Evolutionary conservation across 1,140 invertebrate genomes (phyloP).

Genomic region (Idris sp.): DNA sequence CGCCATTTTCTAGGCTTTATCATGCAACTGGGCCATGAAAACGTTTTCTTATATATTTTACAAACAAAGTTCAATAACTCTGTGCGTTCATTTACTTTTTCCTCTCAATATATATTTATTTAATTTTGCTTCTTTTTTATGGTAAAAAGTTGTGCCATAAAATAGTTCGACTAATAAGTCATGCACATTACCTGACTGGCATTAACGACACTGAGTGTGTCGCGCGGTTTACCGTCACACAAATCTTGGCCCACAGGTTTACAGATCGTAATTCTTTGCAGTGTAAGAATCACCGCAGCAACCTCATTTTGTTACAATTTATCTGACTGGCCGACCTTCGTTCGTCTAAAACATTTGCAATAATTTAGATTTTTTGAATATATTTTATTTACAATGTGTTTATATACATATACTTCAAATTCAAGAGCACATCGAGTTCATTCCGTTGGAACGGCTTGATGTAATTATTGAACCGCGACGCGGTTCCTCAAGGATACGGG

Average conservation of each 20-base stretch:
- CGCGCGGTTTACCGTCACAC: conserved; percentile 51
- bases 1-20: conserved; percentile 23
- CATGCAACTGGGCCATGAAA: conserved; percentile 24
- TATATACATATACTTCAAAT: background rate
- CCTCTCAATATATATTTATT: too few relatives aligned
- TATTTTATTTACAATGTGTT: too few relatives aligned
- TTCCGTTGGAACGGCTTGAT: conserved; percentile 27
- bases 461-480: conserved; percentile 68
- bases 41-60: too few relatives aligned
- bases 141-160: too few relatives aligned
- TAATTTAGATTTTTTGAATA: too few relatives aligned
- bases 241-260: conserved; percentile 47
- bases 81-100: too few relatives aligned
- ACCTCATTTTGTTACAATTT: conserved; percentile 32
- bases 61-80: too few relatives aligned
- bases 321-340: conserved; percentile 23
- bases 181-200: conserved; percentile 26
- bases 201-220: conserved; percentile 54
- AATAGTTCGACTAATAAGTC: conserved; percentile 18
- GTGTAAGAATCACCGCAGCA: conserved; percentile 38
- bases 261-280: conserved; percentile 34
- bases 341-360: conserved; percentile 30
- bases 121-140: too few relatives aligned
- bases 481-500: conserved; percentile 67
- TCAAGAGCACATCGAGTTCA: conserved; percentile 1